These are phyloP conservation scores for Chaetorhynchus papuensis DNA, from an alignment of 2,113 vertebrate species.

Conservation along the genomic window DNA sequence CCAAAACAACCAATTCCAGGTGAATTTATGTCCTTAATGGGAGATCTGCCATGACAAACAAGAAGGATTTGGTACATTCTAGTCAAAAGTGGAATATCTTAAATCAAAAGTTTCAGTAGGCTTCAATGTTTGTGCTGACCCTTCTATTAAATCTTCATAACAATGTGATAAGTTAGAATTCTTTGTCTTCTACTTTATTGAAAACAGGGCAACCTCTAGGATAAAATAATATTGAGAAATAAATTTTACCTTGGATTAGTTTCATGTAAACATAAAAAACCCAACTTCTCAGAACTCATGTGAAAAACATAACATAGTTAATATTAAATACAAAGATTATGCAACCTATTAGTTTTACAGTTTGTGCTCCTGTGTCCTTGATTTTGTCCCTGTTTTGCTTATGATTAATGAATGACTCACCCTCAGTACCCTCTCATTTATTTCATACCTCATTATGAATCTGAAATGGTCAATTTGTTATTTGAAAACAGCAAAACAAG, in stretches of 20 bases:
- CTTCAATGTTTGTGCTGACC: background rate
- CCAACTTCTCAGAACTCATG: constrained; percentile 56
- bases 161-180: background rate
- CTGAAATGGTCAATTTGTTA: constrained; percentile 61
- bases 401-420: constrained; percentile 80
- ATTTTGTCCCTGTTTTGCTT: constrained; percentile 65
- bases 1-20: background rate
- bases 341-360: constrained; percentile 59
- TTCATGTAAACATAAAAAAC: constrained; percentile 35
- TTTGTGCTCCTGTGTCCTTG: constrained; percentile 47
- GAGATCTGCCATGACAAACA: constrained; percentile 43
- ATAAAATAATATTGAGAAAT: constrained; percentile 48
- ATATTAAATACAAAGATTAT: constrained; percentile 73
- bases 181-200: background rate
- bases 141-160: constrained; percentile 19
- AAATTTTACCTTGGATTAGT: constrained; percentile 64
- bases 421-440: constrained; percentile 73
- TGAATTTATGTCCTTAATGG: constrained; percentile 29
- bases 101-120: constrained; percentile 17
- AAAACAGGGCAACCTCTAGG: background rate
- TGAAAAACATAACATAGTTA: constrained; percentile 70
- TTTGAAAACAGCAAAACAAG: constrained; percentile 46
- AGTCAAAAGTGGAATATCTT: background rate
- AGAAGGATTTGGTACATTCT: background rate
- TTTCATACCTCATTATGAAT: constrained; percentile 81